Base-by-base conservation (phyloP, 2,113 vertebrate species). In the Drymodes brunneopygia region DNA sequence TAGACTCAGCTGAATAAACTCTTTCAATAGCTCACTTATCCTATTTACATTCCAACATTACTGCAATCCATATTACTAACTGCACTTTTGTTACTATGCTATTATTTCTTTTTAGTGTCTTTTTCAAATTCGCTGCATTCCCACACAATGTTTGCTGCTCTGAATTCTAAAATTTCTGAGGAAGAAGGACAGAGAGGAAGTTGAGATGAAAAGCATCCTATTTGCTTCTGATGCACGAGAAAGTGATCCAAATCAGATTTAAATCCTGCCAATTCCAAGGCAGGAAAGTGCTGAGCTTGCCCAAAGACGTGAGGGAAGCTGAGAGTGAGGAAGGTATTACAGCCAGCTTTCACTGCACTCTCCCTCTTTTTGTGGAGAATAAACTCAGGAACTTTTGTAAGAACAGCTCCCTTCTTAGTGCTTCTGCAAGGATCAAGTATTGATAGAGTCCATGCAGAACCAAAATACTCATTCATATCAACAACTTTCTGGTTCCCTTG, bases 51-150 rank as follows among this genome's bases (percentile, higher is more conserved):
- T 79, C 44, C 40, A 44, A 15, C 8, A n/a, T 1, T 23, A 40
- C 53, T 86, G 28, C 31, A 79, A 58, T 29, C 60, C 12, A 3
- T 38, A 81, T 28, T 33, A 38, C 36, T 45, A 51, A 40, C 0
- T 28, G 56, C 12, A 53, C 57, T 73, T 88, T 23, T 45, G 19
- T 50, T 20, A 45, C 38, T 73, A 2, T 21, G 16, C 36, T 77
- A 70, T 54, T 47, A 42, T 42, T 88, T 77, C 31, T 45, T 84
- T 78, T 75, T 21, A 61, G 25, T 0, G 1, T 27, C 13, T 54
- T 90, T 77, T 92, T 48, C 82, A 58, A 77, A 73, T 36, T 27
- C 72, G 23, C 54, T 72, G 27, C 23, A 36, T 81, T 85, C 75
- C 53, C 62, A 81, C 50, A 18, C 13, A 22, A 74, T 19, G 35